These are phyloP conservation scores for Neuroscelio doddi DNA, from an alignment of 2,888 invertebrate genomes.

Conservation along the genomic window DNA sequence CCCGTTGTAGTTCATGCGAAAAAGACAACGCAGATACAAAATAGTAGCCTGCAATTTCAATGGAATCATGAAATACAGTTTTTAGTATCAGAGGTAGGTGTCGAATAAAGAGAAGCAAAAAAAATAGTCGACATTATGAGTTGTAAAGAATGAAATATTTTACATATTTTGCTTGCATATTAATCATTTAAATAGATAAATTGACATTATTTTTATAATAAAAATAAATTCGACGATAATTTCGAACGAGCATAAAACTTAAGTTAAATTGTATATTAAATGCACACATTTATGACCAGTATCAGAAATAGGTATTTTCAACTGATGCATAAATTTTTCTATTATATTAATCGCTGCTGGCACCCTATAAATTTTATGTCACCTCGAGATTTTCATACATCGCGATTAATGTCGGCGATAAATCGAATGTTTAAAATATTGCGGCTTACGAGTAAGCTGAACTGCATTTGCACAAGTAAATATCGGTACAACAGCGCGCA, in stretches of 20 bases:
- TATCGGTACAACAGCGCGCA: constrained; percentile 21
- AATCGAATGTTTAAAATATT: constrained; percentile 37
- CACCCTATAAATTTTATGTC: constrained; percentile 30
- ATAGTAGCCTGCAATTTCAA: constrained; percentile 21
- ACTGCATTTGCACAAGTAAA: constrained; percentile 21
- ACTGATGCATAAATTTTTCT: constrained; percentile 6
- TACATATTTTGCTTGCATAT: too few relatives aligned
- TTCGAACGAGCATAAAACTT: too few relatives aligned
- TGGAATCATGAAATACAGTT: constrained; percentile 12
- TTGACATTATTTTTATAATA: too few relatives aligned
- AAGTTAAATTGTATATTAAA: too few relatives aligned
- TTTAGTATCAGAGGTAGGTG: too few relatives aligned
- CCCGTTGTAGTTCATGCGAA: background rate
- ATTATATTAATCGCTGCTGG: constrained; percentile 15
- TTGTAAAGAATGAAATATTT: too few relatives aligned
- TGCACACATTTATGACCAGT: too few relatives aligned
- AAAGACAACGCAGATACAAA: constrained; percentile 24
- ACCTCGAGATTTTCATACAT: constrained; percentile 22
- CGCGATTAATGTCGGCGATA: constrained; percentile 34
- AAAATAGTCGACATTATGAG: too few relatives aligned
- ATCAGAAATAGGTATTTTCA: background rate
- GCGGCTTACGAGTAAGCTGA: constrained; percentile 27
- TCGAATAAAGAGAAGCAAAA: too few relatives aligned
- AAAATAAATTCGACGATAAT: too few relatives aligned
- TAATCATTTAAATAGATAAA: too few relatives aligned